Evolutionary conservation across 2,888 invertebrate genomes (phyloP).

Genomic region (Aphidoletes aphidimyza): DNA sequence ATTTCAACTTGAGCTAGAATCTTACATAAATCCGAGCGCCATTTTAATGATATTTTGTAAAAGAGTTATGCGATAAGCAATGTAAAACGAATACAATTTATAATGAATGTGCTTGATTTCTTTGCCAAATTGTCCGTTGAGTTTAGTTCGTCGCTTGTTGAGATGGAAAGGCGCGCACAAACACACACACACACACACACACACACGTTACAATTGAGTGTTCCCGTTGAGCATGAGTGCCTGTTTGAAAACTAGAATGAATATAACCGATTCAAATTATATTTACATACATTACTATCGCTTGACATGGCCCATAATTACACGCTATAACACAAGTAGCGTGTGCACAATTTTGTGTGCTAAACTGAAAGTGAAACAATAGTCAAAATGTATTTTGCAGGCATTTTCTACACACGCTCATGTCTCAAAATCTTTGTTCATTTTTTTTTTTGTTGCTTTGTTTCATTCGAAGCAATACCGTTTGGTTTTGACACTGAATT

Average conservation of each 20-base stretch:
- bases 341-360: neutral
- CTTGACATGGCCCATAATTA: neutral
- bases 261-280: slow-evolving; percentile 11
- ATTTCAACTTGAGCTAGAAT: neutral
- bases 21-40: neutral
- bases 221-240: slow-evolving; percentile 1
- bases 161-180: no score
- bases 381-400: no score
- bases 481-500: neutral
- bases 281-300: neutral
- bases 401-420: neutral
- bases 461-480: neutral
- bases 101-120: neutral
- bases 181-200: neutral
- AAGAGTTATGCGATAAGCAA: neutral
- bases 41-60: neutral
- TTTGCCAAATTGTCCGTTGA: no score
- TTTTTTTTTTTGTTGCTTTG: neutral
- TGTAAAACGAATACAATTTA: neutral
- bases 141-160: neutral
- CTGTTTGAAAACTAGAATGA: neutral
- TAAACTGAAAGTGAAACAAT: neutral
- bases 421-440: neutral
- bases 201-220: neutral
- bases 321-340: neutral